These are phyloP conservation scores for Microctenopoma steveboyesi DNA, from an alignment of 2,797 vertebrate species.

Conservation along the genomic window DNA sequence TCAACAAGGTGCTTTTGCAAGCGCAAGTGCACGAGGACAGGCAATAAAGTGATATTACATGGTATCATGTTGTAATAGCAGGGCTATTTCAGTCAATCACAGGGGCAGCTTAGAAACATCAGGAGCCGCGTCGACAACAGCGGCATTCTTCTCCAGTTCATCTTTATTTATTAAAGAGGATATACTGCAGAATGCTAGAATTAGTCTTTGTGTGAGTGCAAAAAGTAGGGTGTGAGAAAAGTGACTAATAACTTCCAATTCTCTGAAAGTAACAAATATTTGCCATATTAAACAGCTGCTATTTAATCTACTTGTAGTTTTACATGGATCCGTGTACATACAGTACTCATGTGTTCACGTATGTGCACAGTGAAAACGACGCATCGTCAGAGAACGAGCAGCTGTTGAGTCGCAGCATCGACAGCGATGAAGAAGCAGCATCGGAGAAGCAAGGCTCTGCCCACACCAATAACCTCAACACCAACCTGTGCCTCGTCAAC, in stretches of 20 bases:
- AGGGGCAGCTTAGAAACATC: conserved; percentile 48
- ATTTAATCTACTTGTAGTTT: too few species aligned
- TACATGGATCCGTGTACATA: too few species aligned
- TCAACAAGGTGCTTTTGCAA: conserved; percentile 72
- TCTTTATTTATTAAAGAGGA: conserved; percentile 20
- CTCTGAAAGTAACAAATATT: too few species aligned
- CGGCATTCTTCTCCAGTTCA: conserved; percentile 23
- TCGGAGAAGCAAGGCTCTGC: conserved; percentile 91
- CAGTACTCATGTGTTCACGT: conserved; percentile 9
- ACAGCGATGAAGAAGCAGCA: conserved; percentile 95
- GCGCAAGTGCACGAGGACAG: conserved; percentile 28
- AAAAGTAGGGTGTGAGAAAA: neutral
- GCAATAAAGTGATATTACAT: conserved; percentile 62
- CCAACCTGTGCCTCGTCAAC: conserved; percentile 70
- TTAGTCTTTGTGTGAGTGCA: neutral
- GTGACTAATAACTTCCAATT: too few species aligned
- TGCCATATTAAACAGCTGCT: too few species aligned
- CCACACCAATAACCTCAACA: conserved; percentile 45
- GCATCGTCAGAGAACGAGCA: conserved; percentile 98
- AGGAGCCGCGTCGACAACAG: conserved; percentile 49
- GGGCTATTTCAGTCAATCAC: conserved; percentile 59
- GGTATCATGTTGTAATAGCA: conserved; percentile 63
- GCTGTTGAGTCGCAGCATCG: conserved; percentile 94
- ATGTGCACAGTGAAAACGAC: conserved; percentile 90
- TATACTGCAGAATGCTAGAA: neutral